Conservation (phyloP, 2,888 invertebrate species). For the Athalia circularis region DNA sequence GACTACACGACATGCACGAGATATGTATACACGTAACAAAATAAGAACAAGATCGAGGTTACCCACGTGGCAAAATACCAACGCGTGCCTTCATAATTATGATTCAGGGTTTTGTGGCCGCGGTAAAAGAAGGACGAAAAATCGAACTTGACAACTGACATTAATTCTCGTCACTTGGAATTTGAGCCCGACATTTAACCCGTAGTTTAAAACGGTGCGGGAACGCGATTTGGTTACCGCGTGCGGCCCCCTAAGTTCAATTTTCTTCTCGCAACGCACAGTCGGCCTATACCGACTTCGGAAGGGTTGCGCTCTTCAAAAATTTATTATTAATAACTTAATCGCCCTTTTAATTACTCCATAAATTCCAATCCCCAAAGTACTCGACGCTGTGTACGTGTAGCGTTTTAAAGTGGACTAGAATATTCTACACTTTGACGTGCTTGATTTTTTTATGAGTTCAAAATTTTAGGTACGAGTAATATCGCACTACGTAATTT, state of each 20-base stretch:
- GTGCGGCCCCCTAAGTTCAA: constrained; percentile 23
- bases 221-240: constrained; percentile 2
- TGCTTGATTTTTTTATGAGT: not conserved
- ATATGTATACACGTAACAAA: too few species aligned
- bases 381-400: not conserved
- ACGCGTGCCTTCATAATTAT: not conserved
- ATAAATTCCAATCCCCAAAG: constrained; percentile 12
- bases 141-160: not conserved
- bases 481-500: too few species aligned
- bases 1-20: not conserved
- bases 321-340: constrained; percentile 38
- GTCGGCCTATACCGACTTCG: not conserved
- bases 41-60: too few species aligned
- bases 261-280: constrained; percentile 22
- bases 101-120: not conserved
- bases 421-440: not conserved
- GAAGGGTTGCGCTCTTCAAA: constrained; percentile 29
- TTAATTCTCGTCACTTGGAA: constrained; percentile 30
- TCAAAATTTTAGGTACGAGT: too few species aligned
- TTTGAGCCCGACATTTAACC: constrained; percentile 39
- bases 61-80: not conserved
- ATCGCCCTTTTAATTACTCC: constrained; percentile 31
- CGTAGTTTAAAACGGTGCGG: constrained; percentile 15
- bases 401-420: too few species aligned
- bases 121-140: not conserved